These are phyloP conservation scores for Drosophila suboccidentalis DNA, from an alignment of 2,888 invertebrate genomes.

Conservation along the genomic window DNA sequence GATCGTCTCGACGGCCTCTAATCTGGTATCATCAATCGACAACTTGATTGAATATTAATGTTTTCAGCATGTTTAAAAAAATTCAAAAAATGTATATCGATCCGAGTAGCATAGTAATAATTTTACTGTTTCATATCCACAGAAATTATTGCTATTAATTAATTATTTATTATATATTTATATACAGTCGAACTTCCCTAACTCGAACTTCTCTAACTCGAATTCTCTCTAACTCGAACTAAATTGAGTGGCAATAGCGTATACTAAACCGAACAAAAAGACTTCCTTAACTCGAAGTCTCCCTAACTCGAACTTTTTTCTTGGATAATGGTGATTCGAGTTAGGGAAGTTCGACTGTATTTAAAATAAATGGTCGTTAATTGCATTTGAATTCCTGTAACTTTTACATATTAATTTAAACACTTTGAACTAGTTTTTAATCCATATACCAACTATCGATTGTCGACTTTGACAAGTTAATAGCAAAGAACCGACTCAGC, in stretches of 20 bases:
- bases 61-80: background rate
- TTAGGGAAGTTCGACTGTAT: no score
- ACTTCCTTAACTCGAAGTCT: no score
- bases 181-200: no score
- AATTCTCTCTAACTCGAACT: no score
- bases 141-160: background rate
- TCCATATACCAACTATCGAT: background rate
- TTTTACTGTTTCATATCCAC: background rate
- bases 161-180: background rate
- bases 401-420: background rate
- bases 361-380: background rate
- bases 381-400: background rate
- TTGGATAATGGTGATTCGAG: no score
- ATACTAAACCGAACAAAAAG: no score
- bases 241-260: no score
- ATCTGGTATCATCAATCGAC: slow-evolving; percentile 23
- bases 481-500: background rate
- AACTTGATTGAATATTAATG: slow-evolving; percentile 21
- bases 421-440: background rate
- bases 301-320: no score
- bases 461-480: background rate
- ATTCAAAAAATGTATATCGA: background rate
- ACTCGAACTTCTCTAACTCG: no score
- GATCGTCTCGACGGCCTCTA: slow-evolving; percentile 16
- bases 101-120: no score